Evolutionary conservation across 2,797 vertebrate species (phyloP).

Genomic region (Tangara arthus): DNA sequence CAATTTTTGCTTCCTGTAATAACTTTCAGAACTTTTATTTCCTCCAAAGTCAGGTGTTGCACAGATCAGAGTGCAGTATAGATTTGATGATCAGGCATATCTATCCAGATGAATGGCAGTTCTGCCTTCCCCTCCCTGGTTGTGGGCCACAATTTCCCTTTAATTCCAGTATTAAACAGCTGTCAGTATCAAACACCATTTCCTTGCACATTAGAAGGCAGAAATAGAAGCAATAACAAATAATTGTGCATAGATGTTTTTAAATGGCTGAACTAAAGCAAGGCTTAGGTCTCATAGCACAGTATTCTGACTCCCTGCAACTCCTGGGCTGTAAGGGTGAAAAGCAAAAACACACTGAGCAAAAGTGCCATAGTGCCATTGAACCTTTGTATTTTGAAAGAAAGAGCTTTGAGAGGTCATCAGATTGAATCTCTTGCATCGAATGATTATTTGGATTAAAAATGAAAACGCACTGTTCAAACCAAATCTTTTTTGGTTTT

Average conservation of each 20-base stretch:
- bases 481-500: neutral
- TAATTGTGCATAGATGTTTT: neutral
- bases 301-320: neutral
- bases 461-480: neutral
- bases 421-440: neutral
- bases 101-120: neutral
- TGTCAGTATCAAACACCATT: neutral
- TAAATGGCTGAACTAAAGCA: neutral
- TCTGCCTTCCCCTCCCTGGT: neutral
- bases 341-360: neutral
- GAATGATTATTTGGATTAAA: neutral
- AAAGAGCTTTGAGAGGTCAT: neutral
- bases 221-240: neutral
- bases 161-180: neutral
- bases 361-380: neutral
- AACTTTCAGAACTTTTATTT: constrained; percentile 1
- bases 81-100: constrained; percentile 6
- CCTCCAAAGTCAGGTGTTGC: neutral
- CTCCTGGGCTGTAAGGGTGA: neutral
- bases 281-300: neutral
- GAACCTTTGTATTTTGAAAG: neutral
- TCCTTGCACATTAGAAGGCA: neutral
- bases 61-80: neutral
- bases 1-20: neutral
- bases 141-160: neutral